Evolutionary conservation across 2,113 vertebrate species (phyloP), one percentile per base, ranked within the genome.

Genomic region (Pygoscelis adeliae): DNA sequence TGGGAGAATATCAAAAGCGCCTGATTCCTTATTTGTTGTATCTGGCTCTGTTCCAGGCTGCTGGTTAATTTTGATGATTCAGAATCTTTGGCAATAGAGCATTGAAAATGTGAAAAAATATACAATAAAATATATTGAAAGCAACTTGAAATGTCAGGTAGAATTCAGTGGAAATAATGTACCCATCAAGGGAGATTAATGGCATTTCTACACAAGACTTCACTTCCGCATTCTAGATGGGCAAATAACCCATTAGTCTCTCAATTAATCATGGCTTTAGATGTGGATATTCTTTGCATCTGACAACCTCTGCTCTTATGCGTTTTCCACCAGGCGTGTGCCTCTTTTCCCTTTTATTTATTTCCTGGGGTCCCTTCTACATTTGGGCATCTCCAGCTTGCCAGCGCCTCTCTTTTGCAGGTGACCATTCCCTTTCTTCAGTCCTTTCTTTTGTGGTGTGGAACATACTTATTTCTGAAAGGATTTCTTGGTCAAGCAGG

Each of bases 51-150:
- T 74, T 96, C 94, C 95, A 97, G 65, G 14, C 73, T 95, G 29
- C 83, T 97, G 92, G 93, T 94, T 94, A 82, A 97, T 97, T 96
- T 93, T 96, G 89, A 96, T 97, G 95, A 95, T 90, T 96, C 90
- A 97, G 95, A 98, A 93, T 92, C 46, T 91, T 97, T 94, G 72
- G 88, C 67, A 89, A 85, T 47, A 59, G 62, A 95, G 58, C 73
- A 88, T 50, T 90, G 94, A 91, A 95, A 97, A 83, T 81, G 83
- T 88, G 86, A 88, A 93, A 87, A 96, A 95, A 97, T 89, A 88
- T 70, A 93, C 85, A 96, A 93, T 97, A 97, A 95, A 96, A 96
- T 95, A 96, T 92, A 94, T 91, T 94, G 95, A 97, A 97, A 96
- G 88, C 81, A 97, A 96, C 91, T 94, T 96, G 86, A 98, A 97